phyloP scores from a whole-genome alignment of 2,113 vertebrate species.

The Lasiurus cinereus region DNA sequence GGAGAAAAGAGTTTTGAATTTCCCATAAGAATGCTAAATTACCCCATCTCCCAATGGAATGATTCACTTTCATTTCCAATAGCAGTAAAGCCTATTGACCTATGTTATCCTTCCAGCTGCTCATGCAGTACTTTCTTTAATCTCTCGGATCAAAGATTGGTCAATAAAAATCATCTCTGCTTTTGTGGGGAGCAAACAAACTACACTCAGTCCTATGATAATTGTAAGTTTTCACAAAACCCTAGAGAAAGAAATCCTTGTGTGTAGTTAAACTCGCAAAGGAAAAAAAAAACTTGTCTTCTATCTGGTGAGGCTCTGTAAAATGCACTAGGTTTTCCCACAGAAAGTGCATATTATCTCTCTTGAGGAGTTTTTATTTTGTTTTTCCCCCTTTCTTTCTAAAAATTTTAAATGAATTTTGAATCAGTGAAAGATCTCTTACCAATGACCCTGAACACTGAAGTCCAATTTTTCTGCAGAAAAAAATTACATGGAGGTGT shows the following conservation, averaged over 20 bases:
- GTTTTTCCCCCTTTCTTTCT: slow-evolving; percentile 3
- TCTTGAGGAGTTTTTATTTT: slow-evolving; percentile 53
- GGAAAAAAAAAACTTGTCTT: slow-evolving; percentile 65
- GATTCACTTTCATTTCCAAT: slow-evolving; percentile 91
- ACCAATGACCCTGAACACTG: slow-evolving; percentile 85
- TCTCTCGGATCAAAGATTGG: slow-evolving; percentile 93
- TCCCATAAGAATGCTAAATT: slow-evolving; percentile 88
- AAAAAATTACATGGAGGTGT: slow-evolving; percentile 84
- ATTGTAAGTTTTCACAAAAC: slow-evolving; percentile 87
- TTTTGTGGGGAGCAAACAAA: slow-evolving; percentile 91
- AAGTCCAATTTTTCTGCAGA: slow-evolving; percentile 85
- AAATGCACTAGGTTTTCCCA: slow-evolving; percentile 54
- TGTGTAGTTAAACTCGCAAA: slow-evolving; percentile 74
- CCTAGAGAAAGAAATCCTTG: slow-evolving; percentile 67
- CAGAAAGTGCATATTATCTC: slow-evolving; percentile 39
- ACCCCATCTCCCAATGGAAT: slow-evolving; percentile 87
- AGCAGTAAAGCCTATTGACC: slow-evolving; percentile 91
- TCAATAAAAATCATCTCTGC: slow-evolving; percentile 93
- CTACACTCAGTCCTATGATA: slow-evolving; percentile 85
- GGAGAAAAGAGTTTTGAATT: slow-evolving; percentile 82
- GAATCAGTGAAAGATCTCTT: slow-evolving; percentile 85
- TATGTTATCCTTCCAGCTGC: slow-evolving; percentile 87
- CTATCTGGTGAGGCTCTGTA: slow-evolving; percentile 56
- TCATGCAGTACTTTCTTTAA: slow-evolving; percentile 92
- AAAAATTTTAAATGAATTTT: slow-evolving; percentile 86